phyloP scores from a whole-genome alignment of 2,888 invertebrate genomes.

The Camptogramma bilineatum region DNA sequence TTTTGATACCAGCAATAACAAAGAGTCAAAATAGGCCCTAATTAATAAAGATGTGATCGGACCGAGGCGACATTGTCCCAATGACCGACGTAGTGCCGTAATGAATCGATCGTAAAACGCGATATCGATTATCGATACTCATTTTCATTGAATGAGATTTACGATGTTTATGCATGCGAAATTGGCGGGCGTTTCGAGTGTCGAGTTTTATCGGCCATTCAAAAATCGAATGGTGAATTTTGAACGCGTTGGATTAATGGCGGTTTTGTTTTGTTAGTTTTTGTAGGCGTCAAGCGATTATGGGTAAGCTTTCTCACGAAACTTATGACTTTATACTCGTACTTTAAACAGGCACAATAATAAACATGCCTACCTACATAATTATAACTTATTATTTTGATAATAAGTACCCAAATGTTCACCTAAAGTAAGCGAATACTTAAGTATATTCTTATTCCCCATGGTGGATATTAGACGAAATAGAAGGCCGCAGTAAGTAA shows the following conservation, averaged over 20 bases:
- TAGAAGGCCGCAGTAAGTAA: too few relatives aligned
- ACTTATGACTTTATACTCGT: slow-evolving; percentile 35
- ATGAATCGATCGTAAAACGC: slow-evolving; percentile 70
- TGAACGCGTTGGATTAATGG: slow-evolving; percentile 70
- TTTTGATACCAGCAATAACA: neutral
- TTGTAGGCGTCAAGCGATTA: slow-evolving; percentile 56
- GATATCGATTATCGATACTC: slow-evolving; percentile 76
- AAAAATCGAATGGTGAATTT: slow-evolving; percentile 68
- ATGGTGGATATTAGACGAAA: too few relatives aligned
- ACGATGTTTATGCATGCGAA: slow-evolving; percentile 79
- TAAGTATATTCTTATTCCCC: too few relatives aligned
- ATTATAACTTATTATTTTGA: neutral
- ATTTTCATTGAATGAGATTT: slow-evolving; percentile 79
- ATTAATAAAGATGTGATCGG: slow-evolving; percentile 82
- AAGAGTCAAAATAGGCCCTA: slow-evolving; percentile 45
- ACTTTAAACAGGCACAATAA: slow-evolving; percentile 7
- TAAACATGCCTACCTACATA: neutral
- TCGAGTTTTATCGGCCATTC: slow-evolving; percentile 80
- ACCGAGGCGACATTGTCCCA: slow-evolving; percentile 61
- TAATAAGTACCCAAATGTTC: too few relatives aligned
- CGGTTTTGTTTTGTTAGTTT: slow-evolving; percentile 60
- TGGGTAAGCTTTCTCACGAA: slow-evolving; percentile 43
- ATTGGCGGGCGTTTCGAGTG: slow-evolving; percentile 75
- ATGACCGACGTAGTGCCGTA: slow-evolving; percentile 61
- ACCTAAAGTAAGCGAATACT: too few relatives aligned